These are phyloP conservation scores for Datnioides undecimradiatus DNA, from an alignment of 2,113 vertebrate species.

Conservation along the genomic window DNA sequence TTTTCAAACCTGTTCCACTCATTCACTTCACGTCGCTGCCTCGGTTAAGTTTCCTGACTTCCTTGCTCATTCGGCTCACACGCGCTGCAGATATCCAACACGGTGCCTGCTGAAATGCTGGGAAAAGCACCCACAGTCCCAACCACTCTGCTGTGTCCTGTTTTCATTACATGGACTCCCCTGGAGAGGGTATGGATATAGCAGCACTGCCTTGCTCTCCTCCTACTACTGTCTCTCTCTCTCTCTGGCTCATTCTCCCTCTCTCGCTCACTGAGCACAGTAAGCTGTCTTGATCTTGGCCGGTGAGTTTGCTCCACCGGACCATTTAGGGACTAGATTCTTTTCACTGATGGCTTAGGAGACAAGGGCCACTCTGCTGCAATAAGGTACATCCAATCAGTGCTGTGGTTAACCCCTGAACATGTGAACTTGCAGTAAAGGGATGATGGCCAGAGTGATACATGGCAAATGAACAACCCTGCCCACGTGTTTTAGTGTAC, in stretches of 20 bases:
- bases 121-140: conserved; percentile 50
- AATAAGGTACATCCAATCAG: conserved; percentile 17
- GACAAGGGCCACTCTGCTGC: conserved; percentile 1
- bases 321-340: conserved; percentile 56
- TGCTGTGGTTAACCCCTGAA: conserved; percentile 7
- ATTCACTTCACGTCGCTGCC: conserved; percentile 35
- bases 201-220: conserved; percentile 17
- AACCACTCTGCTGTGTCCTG: conserved; percentile 62
- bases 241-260: neutral
- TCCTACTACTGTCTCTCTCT: conserved; percentile 3
- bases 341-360: conserved; percentile 40
- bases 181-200: conserved; percentile 53
- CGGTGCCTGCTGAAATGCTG: conserved; percentile 33
- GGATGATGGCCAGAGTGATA: neutral
- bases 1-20: conserved; percentile 24
- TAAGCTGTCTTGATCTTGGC: conserved; percentile 54
- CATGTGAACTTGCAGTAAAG: neutral
- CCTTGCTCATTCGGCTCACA: conserved; percentile 44
- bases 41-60: conserved; percentile 36
- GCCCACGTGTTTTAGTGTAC: neutral
- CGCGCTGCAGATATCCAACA: conserved; percentile 38
- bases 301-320: conserved; percentile 52
- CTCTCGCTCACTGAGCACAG: conserved; percentile 53
- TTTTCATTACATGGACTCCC: conserved; percentile 65
- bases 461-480: neutral